Conservation (phyloP, 2,888 invertebrate species). For the Steinernema hermaphroditum region DNA sequence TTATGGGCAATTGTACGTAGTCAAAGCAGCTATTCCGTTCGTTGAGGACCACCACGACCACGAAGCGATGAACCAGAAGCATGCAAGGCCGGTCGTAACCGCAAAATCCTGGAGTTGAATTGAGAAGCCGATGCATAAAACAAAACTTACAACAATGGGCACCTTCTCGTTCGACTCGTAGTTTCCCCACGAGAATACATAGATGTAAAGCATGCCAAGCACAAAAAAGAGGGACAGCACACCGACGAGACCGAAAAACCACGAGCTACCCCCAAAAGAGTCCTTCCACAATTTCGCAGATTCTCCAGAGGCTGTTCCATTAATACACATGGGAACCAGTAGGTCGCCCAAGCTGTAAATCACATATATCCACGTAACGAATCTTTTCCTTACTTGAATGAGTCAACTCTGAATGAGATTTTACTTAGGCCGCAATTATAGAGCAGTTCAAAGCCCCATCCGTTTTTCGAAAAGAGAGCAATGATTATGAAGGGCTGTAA, state of each 20-base stretch:
- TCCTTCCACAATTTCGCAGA: neutral
- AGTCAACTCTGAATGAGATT: constrained; percentile 29
- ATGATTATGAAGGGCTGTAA: constrained; percentile 59
- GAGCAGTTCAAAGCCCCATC: constrained; percentile 51
- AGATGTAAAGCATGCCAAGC: constrained; percentile 69
- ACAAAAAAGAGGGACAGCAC: constrained; percentile 75
- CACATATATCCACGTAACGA: neutral
- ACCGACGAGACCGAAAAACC: constrained; percentile 76
- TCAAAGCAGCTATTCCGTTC: constrained; percentile 23
- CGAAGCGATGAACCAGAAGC: constrained; percentile 49
- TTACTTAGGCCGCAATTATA: constrained; percentile 42
- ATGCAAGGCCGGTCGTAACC: constrained; percentile 40
- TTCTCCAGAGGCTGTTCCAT: constrained; percentile 14
- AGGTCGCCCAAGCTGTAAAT: neutral
- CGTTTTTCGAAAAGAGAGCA: constrained; percentile 56
- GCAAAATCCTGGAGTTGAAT: constrained; percentile 41
- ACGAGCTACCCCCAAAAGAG: constrained; percentile 40
- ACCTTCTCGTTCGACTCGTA: constrained; percentile 60
- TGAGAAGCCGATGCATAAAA: neutral
- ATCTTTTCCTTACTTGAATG: constrained; percentile 39
- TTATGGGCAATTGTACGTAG: neutral
- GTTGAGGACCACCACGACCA: constrained; percentile 43
- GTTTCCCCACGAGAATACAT: constrained; percentile 68
- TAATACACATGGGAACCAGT: neutral
- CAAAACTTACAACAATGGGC: constrained; percentile 45